Conservation (phyloP, 2,113 vertebrate genomes). For the Sciurus niger region DNA sequence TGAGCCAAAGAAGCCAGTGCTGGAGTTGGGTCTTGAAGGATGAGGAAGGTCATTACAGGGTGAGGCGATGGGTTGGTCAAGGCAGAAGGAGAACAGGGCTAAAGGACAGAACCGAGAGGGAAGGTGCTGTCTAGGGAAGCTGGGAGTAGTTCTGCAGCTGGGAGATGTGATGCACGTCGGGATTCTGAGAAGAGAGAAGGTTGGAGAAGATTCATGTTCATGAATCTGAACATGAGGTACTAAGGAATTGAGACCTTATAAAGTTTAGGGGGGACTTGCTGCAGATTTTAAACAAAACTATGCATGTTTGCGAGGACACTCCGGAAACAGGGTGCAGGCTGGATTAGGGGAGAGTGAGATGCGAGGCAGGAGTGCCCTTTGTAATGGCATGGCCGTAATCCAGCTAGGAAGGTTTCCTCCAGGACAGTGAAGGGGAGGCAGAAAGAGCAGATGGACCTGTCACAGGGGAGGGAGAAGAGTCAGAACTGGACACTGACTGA, state of each 20-base stretch:
- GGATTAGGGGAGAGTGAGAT: neutral
- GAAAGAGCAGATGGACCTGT: no score
- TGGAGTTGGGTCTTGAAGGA: neutral
- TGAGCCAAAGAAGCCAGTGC: neutral
- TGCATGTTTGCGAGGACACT: neutral
- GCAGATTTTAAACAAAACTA: neutral
- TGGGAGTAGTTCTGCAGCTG: neutral
- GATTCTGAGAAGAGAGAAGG: neutral
- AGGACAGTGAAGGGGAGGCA: neutral
- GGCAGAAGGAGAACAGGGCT: neutral
- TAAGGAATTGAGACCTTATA: neutral
- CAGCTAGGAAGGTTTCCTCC: neutral
- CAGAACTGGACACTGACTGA: neutral
- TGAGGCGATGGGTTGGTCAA: neutral
- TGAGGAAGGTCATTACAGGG: neutral
- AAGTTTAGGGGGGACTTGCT: neutral
- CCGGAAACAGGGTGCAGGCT: neutral
- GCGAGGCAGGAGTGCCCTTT: neutral
- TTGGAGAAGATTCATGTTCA: neutral
- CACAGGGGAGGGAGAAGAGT: neutral
- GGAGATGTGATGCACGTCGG: neutral
- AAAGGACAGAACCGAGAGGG: neutral
- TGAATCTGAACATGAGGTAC: no score
- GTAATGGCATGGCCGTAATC: neutral
- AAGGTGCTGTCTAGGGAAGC: neutral